phyloP scores from a whole-genome alignment of 2,797 vertebrate species.

The Gallinago solitaria region DNA sequence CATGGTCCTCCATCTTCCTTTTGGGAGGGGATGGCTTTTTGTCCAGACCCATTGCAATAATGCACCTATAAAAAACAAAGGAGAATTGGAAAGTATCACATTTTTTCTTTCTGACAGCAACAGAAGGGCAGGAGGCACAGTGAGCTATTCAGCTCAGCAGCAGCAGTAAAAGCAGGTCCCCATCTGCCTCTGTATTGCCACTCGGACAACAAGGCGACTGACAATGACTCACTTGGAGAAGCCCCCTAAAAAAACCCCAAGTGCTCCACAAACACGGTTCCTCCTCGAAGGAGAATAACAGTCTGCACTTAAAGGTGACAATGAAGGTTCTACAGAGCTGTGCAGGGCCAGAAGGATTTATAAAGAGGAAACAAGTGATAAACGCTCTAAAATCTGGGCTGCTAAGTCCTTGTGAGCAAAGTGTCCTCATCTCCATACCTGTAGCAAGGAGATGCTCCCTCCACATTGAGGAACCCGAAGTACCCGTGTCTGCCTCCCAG shows the following conservation, averaged over 20 bases:
- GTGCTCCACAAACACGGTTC: background rate
- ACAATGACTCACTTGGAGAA: background rate
- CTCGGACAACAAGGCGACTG: background rate
- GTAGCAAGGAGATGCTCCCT: constrained; percentile 92
- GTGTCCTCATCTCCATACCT: constrained; percentile 74
- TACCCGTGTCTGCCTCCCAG: constrained; percentile 85
- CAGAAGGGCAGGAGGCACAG: background rate
- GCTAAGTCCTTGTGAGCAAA: background rate
- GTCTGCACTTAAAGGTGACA: background rate
- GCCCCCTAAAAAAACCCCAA: background rate
- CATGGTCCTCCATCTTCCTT: constrained; percentile 63
- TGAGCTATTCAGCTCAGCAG: background rate
- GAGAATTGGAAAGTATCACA: background rate
- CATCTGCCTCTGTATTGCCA: background rate
- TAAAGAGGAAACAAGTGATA: background rate
- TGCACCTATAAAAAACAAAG: constrained; percentile 81
- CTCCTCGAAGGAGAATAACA: background rate
- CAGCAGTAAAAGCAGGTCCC: background rate
- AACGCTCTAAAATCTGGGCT: background rate
- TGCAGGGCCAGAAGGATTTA: background rate
- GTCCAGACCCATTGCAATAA: constrained; percentile 89
- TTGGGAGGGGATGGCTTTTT: constrained; percentile 84
- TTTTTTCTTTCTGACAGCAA: background rate
- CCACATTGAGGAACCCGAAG: constrained; percentile 86
- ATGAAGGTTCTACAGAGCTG: background rate